A percentile compares a stretch with the other conserved stretches of the same genome.
These are phyloP conservation scores for Ispidina lecontei DNA, from an alignment of 2,797 vertebrate genomes.

Conservation along the genomic window DNA sequence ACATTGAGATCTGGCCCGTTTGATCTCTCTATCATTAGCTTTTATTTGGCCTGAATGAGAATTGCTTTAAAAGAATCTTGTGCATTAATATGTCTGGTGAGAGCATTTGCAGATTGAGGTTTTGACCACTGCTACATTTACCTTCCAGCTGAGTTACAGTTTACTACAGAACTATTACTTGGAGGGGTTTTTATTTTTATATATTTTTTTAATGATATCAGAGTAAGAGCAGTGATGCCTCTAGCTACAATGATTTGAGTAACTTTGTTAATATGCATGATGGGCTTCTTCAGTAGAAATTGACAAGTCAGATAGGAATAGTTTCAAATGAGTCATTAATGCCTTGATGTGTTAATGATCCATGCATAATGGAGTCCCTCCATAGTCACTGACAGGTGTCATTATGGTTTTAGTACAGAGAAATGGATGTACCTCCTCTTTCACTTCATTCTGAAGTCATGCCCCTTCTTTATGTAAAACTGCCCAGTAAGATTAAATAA, in stretches of 20 bases:
- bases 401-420: background rate
- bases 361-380: background rate
- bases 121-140: background rate
- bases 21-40: background rate
- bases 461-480: background rate
- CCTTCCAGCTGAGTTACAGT: background rate
- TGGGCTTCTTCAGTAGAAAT: background rate
- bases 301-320: background rate
- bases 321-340: background rate
- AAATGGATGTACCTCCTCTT: background rate
- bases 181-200: background rate
- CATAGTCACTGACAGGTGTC: background rate
- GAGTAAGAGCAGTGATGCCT: background rate
- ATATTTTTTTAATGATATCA: background rate
- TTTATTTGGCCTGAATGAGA: background rate
- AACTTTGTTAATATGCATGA: background rate
- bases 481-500: background rate
- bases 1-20: background rate
- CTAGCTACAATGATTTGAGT: background rate
- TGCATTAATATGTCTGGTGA: background rate
- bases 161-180: background rate
- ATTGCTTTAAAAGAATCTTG: background rate
- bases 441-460: background rate
- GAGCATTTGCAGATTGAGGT: background rate
- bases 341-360: background rate